Conservation (phyloP, 2,113 vertebrate genomes). For the Elephas maximus region DNA sequence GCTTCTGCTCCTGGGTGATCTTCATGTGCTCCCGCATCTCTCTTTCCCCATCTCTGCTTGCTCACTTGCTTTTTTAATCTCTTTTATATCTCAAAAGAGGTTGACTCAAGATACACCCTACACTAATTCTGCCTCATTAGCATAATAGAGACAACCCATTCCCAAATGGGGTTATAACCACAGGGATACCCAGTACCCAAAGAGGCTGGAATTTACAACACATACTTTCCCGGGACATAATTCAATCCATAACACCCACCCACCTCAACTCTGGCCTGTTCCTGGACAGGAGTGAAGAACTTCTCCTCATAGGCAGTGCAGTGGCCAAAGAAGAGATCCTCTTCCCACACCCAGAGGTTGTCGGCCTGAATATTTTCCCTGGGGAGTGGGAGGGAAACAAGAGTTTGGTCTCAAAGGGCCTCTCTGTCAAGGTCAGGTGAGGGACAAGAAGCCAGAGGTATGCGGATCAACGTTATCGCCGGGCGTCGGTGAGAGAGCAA, state of each 20-base stretch:
- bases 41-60: background rate
- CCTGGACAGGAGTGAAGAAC: background rate
- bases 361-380: background rate
- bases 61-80: no score
- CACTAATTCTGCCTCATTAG: no score
- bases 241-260: background rate
- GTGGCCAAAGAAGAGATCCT: background rate
- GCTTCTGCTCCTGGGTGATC: background rate
- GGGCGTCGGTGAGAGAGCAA: background rate
- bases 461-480: background rate
- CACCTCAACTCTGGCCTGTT: background rate
- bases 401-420: background rate
- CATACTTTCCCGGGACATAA: no score
- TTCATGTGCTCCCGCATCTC: background rate
- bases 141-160: no score
- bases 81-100: no score
- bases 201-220: no score
- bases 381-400: background rate
- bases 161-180: no score
- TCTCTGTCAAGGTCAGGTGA: background rate
- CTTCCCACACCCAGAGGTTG: background rate
- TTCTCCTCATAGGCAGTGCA: background rate
- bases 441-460: background rate
- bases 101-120: no score
- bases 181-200: no score